Percentiles rank a stretch among this genome's conserved stretches.
Conservation (phyloP, 2,113 vertebrate genomes). For the Zosterops pallidus region DNA sequence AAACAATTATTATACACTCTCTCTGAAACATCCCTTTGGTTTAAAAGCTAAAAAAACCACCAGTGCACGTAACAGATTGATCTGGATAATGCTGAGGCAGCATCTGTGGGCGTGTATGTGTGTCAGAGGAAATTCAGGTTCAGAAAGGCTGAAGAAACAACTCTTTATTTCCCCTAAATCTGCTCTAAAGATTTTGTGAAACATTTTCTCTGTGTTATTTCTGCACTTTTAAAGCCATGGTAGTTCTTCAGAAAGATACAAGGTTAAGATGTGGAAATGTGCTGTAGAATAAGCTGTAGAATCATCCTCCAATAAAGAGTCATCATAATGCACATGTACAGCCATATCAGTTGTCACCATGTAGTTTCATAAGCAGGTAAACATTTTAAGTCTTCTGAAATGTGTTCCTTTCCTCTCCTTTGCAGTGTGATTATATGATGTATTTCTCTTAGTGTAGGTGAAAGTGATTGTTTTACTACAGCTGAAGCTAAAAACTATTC, state of each 20-base stretch:
- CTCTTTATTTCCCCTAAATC: background rate
- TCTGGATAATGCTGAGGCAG: background rate
- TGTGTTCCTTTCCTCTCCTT: background rate
- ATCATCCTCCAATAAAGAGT: background rate
- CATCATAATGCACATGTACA: background rate
- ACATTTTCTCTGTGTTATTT: background rate
- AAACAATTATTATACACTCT: background rate
- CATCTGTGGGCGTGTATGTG: background rate
- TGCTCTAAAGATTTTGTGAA: background rate
- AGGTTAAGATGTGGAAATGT: fast-evolving
- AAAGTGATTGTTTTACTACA: background rate
- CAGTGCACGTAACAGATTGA: background rate
- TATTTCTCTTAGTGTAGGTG: background rate
- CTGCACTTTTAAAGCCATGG: background rate
- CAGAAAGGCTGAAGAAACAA: background rate
- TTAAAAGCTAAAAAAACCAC: background rate
- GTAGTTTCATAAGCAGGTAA: background rate
- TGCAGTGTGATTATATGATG: background rate
- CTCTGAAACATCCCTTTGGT: background rate
- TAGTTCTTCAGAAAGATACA: background rate
- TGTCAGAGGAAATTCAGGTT: background rate
- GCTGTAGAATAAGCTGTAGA: background rate
- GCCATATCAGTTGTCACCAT: background rate
- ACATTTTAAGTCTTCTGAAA: background rate
- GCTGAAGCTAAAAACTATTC: background rate